phyloP scores from a whole-genome alignment of 2,113 vertebrate genomes.

The Daboia siamensis region DNA sequence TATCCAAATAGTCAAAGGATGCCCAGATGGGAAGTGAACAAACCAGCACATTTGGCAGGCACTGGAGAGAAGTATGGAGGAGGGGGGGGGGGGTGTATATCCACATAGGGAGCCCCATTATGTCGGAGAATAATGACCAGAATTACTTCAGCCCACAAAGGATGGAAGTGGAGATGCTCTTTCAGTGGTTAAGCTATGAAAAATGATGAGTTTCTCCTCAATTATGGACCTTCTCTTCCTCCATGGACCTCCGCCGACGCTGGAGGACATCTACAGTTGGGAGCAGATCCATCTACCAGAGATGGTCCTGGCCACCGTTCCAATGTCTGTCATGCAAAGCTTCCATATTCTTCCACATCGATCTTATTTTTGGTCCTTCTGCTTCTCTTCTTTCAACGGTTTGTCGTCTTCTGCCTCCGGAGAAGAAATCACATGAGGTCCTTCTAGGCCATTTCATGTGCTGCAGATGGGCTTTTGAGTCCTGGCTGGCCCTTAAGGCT shows the following conservation, averaged over 20 bases:
- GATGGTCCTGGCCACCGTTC: background rate
- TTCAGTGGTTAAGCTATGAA: background rate
- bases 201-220: background rate
- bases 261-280: background rate
- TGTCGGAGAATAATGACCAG: background rate
- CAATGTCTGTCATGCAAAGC: background rate
- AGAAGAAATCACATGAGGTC: background rate
- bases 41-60: background rate
- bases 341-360: background rate
- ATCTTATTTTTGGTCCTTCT: background rate
- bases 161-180: background rate
- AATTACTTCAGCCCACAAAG: background rate
- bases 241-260: background rate
- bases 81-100: background rate
- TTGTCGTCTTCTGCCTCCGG: background rate
- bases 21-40: background rate
- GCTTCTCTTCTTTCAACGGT: background rate
- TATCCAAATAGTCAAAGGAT: background rate
- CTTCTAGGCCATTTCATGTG: background rate
- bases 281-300: background rate
- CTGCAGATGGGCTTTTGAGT: background rate
- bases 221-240: background rate
- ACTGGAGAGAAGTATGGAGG: background rate
- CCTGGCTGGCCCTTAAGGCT: background rate
- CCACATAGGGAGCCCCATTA: background rate